Base-by-base conservation (phyloP, 2,113 vertebrate species). In the Paratilapia polleni region DNA sequence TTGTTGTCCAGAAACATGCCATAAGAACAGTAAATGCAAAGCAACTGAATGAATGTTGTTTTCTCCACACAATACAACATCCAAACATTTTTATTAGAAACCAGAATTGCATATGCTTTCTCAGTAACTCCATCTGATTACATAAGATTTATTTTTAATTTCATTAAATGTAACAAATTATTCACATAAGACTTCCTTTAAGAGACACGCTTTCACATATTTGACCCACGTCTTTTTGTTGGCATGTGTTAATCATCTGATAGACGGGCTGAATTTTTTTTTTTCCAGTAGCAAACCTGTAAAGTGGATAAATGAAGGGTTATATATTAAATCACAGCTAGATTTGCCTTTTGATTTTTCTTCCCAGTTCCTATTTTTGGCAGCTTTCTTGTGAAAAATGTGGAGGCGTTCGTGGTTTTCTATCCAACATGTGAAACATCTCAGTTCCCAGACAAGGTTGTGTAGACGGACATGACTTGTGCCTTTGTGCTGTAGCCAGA, bases 401-500 rank as follows among this genome's bases (percentile, higher is more conserved):
- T 20, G 77, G 76, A 76, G 88, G 82, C 70, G 76, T 87, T 77
- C 9, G 0, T 77, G 87, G 4, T 80, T 68, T 61, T 83, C 62
- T 78, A 77, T 43, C 76, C 22, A 36, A 78, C 7, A 36, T 85
- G 86, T 31, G 80, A 91, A 87, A 84, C 77, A 47, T 92, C 73
- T 82, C 63, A 4, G 15, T 76, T 90, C 84, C 70, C 59, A 89
- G 90, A 91, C 83, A 64, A 80, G 78, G 78, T 88, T 89, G 78
- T 68, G 28, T 70, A 88, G 88, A 88, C 87, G 92, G 89, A 87
- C 83, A 76, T 88, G 88, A 88, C 88, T 75, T 78, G 86, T 76
- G 82, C 87, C 89, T 84, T 59, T 90, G 82, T 83, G 88, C 88
- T 87, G 60, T 12, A 85, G 91, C 85, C 84, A 86, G 10, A 89